phyloP scores from a whole-genome alignment of 35 echinoderm and acorn worm genomes.

The Stichopus chloronotus region DNA sequence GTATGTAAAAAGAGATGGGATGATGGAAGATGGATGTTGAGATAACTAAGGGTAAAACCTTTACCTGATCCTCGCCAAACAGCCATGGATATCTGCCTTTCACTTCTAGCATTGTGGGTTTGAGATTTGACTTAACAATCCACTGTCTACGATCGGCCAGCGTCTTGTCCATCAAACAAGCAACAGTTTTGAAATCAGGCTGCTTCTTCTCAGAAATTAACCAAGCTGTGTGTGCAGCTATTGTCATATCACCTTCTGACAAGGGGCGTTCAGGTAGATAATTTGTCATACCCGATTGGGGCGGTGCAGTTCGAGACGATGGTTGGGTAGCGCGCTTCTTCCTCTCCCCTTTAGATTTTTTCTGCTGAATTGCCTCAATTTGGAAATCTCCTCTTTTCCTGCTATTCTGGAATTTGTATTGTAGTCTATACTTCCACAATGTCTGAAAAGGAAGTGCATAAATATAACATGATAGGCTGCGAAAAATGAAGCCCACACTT shows the following conservation, averaged over 20 bases:
- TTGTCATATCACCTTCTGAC: slow-evolving; percentile 49
- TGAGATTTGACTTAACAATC: not conserved
- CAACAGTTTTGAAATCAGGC: slow-evolving; percentile 30
- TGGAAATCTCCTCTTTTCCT: not conserved
- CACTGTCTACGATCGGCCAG: slow-evolving; percentile 24
- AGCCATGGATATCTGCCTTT: slow-evolving; percentile 46
- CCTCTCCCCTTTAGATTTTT: not conserved
- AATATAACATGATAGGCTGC: too few relatives aligned
- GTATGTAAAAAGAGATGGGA: too few relatives aligned
- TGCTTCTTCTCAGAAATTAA: slow-evolving; percentile 48
- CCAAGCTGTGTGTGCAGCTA: slow-evolving; percentile 36
- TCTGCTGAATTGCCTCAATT: not conserved
- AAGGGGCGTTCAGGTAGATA: slow-evolving; percentile 34
- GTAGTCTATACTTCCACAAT: not conserved
- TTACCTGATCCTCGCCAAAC: slow-evolving; percentile 45
- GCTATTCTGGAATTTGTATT: not conserved
- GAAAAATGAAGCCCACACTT: too few relatives aligned
- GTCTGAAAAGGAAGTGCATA: too few relatives aligned
- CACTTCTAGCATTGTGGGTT: not conserved
- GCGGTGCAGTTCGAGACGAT: not conserved
- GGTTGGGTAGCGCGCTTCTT: not conserved
- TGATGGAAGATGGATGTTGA: too few relatives aligned
- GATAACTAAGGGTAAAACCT: too few relatives aligned
- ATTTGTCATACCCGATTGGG: slow-evolving; percentile 47
- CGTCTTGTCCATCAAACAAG: not conserved